Base-by-base conservation (phyloP, 2,888 invertebrate genomes). In the Sialis fuliginosa region DNA sequence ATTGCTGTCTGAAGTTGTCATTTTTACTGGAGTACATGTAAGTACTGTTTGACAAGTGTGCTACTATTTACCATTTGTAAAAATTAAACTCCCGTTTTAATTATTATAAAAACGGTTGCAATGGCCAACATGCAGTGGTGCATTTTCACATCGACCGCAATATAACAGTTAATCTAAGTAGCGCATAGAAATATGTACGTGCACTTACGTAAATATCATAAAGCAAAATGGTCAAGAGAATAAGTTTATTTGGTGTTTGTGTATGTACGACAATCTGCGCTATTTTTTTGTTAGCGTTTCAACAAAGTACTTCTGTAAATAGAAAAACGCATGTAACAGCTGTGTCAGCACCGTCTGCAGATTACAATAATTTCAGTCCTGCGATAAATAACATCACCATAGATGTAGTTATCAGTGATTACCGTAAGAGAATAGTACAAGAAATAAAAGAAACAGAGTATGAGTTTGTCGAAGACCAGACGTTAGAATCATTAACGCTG, bases 401-500 rank as follows among this genome's bases (percentile, higher is more conserved):
- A 55, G 64, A 69, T 52, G 72, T 75, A 55, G 70, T 77, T 43
- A 62, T 81, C 48, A 66, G 68, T 49, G 66, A 68, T 48, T 75
- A 79, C 58, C 66, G 74, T 50, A 61, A 58, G 42, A 60, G 67
- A 47, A 69, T 80, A 42, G 66, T 66, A 33, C 62, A 62, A 48
- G 77, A 79, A 58, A 72, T 79, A 69, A 63, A 66, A 39, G 71
- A 70, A 54, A 22, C 22, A 22, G 22, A 22, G 22, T 80, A 78
- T 58, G 66, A 67, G 46, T 79, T 76, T 63, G 75, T 75, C 2
- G 63, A 67, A 47, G 74, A 74, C 48, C 67, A 69, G 51, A 74
- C 74, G 51, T 61, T 86, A 50, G 69, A 76, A 48, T 79, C 86
- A 56, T 71, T 84, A 56, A 72, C 81, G 1, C 68, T 79, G 54